A percentile compares a stretch with the other conserved stretches of the same genome.
phyloP scores from a whole-genome alignment of 2,888 invertebrate genomes.

The Lepeophtheirus nordmannii region DNA sequence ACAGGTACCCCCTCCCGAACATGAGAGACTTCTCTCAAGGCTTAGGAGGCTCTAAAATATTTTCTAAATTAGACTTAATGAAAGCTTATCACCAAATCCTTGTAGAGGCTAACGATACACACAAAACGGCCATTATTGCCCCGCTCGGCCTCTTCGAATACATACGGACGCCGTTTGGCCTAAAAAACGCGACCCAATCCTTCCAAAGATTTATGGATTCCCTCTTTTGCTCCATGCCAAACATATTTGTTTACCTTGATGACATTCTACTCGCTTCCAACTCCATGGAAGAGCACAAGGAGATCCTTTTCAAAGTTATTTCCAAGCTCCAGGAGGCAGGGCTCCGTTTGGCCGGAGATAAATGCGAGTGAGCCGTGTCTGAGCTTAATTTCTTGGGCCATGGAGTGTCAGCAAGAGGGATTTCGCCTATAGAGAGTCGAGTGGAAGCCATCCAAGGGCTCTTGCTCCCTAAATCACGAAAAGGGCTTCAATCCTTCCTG shows the following conservation, averaged over 20 bases:
- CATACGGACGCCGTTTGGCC: slow-evolving; percentile 32
- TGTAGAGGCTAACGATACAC: slow-evolving; percentile 31
- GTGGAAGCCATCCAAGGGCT: too few species aligned
- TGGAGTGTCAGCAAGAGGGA: too few species aligned
- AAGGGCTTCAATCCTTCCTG: too few species aligned
- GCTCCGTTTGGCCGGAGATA: too few species aligned
- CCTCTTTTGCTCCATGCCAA: slow-evolving; percentile 29
- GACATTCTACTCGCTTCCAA: slow-evolving; percentile 30
- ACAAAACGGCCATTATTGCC: slow-evolving; percentile 34
- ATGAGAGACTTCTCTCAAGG: slow-evolving; percentile 32
- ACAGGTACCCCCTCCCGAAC: slow-evolving; percentile 33
- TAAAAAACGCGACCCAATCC: slow-evolving; percentile 34
- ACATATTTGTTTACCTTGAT: slow-evolving; percentile 32
- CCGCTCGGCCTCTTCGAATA: slow-evolving; percentile 34
- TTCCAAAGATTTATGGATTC: slow-evolving; percentile 33
- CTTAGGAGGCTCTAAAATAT: slow-evolving; percentile 26
- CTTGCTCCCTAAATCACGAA: too few species aligned
- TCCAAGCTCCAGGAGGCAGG: too few species aligned
- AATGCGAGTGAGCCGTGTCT: too few species aligned
- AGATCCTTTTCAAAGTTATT: too few species aligned
- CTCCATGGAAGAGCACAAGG: too few species aligned
- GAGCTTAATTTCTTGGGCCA: too few species aligned
- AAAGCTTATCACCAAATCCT: slow-evolving; percentile 35
- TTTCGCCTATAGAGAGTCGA: too few species aligned
- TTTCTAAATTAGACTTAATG: slow-evolving; percentile 29